Evolutionary conservation across 2,888 invertebrate species (phyloP).

Genomic region (Drosophila ochracea): DNA sequence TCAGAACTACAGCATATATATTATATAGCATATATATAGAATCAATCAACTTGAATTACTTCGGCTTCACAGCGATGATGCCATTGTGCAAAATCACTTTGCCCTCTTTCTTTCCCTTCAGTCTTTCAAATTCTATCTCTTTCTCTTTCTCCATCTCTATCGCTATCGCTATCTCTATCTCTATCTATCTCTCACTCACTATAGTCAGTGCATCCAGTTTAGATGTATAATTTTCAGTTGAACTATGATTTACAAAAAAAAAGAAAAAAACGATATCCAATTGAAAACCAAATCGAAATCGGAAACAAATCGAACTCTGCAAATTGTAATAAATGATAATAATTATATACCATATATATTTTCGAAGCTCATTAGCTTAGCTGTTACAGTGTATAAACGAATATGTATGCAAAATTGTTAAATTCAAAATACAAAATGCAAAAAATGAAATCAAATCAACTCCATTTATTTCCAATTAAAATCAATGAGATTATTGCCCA

Average conservation of each 20-base stretch:
- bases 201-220: conserved; percentile 50
- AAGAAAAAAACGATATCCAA: conserved; percentile 19
- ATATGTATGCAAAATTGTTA: conserved; percentile 63
- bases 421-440: conserved; percentile 26
- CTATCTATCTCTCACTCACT: conserved; percentile 21
- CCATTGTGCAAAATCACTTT: conserved; percentile 19
- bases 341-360: conserved; percentile 44
- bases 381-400: conserved; percentile 79
- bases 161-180: conserved; percentile 37
- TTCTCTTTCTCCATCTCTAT: conserved; percentile 11
- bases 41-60: conserved; percentile 22
- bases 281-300: conserved; percentile 4
- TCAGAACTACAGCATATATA: conserved; percentile 4
- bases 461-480: conserved; percentile 32
- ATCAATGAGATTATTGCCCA: conserved; percentile 6
- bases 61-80: conserved; percentile 30
- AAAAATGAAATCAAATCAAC: conserved; percentile 9
- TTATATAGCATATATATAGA: conserved; percentile 26
- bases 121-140: conserved; percentile 9
- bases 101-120: conserved; percentile 11
- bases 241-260: conserved; percentile 53
- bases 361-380: conserved; percentile 76
- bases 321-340: conserved; percentile 80
- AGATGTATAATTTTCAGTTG: conserved; percentile 60
- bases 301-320: conserved; percentile 73